Evolutionary conservation across 1,140 invertebrate species (phyloP).

Genomic region (Amphibalanus amphitrite): DNA sequence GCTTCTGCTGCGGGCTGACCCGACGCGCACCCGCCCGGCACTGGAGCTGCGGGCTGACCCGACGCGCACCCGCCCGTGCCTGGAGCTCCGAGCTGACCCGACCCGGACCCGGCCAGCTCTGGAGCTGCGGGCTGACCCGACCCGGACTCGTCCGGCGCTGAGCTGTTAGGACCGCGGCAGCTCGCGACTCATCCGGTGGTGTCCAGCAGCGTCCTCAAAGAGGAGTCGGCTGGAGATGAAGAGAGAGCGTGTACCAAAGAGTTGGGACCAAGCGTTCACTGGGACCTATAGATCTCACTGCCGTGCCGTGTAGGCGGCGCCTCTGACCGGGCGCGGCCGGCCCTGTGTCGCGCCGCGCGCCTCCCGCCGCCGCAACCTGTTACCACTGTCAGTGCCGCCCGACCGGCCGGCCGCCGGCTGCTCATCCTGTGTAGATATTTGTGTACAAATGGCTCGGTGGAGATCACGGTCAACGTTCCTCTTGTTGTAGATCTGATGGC

Average conservation of each 20-base stretch:
- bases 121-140: too few relatives aligned
- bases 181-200: too few relatives aligned
- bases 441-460: background rate
- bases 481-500: background rate
- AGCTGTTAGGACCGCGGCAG: too few relatives aligned
- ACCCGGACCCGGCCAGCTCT: background rate
- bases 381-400: background rate
- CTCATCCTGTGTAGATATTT: background rate
- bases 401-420: too few relatives aligned
- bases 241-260: background rate
- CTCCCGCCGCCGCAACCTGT: too few relatives aligned
- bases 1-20: background rate
- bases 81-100: background rate
- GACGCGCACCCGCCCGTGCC: background rate
- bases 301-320: too few relatives aligned
- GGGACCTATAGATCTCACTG: background rate
- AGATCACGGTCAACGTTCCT: background rate
- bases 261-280: background rate
- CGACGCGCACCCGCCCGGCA: background rate
- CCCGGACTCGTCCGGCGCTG: too few relatives aligned
- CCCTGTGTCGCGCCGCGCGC: too few relatives aligned
- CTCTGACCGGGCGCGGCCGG: background rate
- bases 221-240: background rate
- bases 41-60: background rate
- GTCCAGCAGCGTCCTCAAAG: background rate